These are phyloP conservation scores for Berghia stephanieae DNA, from an alignment of 1,140 invertebrate species.

Conservation along the genomic window DNA sequence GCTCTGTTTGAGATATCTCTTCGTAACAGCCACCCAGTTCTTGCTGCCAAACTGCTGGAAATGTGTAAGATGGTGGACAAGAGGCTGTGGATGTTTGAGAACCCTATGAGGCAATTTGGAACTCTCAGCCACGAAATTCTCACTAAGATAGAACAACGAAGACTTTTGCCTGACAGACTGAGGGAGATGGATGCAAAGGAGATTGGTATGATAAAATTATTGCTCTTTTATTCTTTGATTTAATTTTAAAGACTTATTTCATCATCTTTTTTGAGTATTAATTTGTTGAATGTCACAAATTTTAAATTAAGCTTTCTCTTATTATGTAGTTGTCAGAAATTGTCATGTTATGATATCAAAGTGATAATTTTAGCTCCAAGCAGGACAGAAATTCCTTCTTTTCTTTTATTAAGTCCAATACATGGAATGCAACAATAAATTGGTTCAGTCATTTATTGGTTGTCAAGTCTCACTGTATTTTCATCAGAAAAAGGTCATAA, in stretches of 20 bases:
- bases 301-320: neutral
- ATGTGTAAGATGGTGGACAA: slow-evolving; percentile 86
- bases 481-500: too few species aligned
- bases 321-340: too few species aligned
- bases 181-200: slow-evolving; percentile 88
- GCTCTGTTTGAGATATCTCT: slow-evolving; percentile 95
- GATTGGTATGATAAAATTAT: slow-evolving; percentile 72
- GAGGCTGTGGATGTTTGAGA: slow-evolving; percentile 85
- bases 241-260: neutral
- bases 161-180: slow-evolving; percentile 79
- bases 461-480: too few species aligned
- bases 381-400: too few species aligned
- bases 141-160: slow-evolving; percentile 81
- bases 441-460: too few species aligned
- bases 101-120: slow-evolving; percentile 86
- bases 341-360: too few species aligned
- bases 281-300: neutral
- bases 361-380: too few species aligned
- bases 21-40: slow-evolving; percentile 86
- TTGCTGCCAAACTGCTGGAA: slow-evolving; percentile 81
- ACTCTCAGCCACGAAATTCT: slow-evolving; percentile 81
- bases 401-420: too few species aligned
- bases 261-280: neutral
- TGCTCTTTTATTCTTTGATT: neutral
- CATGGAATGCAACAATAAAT: too few species aligned